Percentiles rank a stretch among this genome's conserved stretches.
phyloP scores from a whole-genome alignment of 2,797 vertebrate genomes.

The Coendou prehensilis region DNA sequence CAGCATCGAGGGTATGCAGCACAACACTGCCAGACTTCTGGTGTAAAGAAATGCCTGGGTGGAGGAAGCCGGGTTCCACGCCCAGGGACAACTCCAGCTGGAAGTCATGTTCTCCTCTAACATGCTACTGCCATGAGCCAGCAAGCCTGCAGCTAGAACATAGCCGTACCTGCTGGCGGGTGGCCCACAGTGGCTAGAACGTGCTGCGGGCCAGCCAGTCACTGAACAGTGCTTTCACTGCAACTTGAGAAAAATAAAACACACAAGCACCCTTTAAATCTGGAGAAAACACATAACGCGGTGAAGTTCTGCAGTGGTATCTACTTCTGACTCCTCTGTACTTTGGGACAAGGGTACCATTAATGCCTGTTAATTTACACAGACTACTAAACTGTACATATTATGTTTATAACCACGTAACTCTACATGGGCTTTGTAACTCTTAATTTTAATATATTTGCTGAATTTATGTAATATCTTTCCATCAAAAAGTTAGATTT shows the following conservation, averaged over 20 bases:
- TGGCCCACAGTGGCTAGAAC: not conserved
- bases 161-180: not conserved
- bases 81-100: not conserved
- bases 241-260: not conserved
- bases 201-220: not conserved
- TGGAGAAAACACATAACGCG: not conserved
- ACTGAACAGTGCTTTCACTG: not conserved
- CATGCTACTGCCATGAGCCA: not conserved
- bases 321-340: not conserved
- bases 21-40: not conserved
- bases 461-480: slow-evolving; percentile 59
- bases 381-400: not conserved
- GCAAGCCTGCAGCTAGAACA: not conserved
- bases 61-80: not conserved
- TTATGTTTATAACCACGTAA: not conserved
- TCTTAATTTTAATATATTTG: slow-evolving; percentile 56
- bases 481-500: slow-evolving; percentile 39
- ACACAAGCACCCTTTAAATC: not conserved
- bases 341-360: not conserved
- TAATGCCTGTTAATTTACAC: not conserved
- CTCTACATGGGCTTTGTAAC: not conserved
- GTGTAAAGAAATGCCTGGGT: not conserved
- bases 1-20: not conserved
- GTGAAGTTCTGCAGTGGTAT: not conserved
- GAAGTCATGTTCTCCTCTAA: not conserved